Base-by-base conservation (phyloP, 2,888 invertebrate species). In the Apamea crenata region DNA sequence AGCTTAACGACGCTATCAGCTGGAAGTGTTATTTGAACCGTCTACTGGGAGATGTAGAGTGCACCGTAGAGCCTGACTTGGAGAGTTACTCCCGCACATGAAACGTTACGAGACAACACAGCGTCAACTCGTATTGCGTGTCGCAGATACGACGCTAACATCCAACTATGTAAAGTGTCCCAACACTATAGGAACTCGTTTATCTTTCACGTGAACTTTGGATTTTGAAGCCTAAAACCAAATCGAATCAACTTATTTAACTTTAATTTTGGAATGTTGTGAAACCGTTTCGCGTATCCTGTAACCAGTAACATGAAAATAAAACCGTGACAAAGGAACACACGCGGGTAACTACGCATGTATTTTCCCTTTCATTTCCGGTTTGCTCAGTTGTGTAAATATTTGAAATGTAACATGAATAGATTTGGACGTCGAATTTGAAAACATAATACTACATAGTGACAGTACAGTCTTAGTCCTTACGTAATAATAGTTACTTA, bases 1-100 rank as follows among this genome's bases (percentile, higher is more conserved):
- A 92, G 91, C 91, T 92, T 93, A 93, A 94, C 91, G 93, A 92
- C 88, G 92, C 92, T 90, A 93, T 94, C 91, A 91, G 90, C 89
- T 91, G 89, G 87, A 91, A 94, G 90, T 93, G 93, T 93, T 94
- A 94, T 93, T 93, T 91, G 91, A 93, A 90, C 90, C 90, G 88
- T 88, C 90, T 90, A 81, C 88, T 84, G 80, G 78, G 88, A 90
- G 89, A 91, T 89, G 90, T 90, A 91, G 88, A 91, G 90, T 92
- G 92, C 91, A 91, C 79, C 78, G 87, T 86, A 75, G 82, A 87
- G 80, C 81, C 81, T 85, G 84, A 82, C 87, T 88, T 77, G 83
- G 83, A 84, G 85, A 85, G 83, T 84, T 87, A 85, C 79, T 87
- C 84, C 84, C 59, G 65, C 66, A 80, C 79, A 70, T 78, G 75